Conservation (phyloP, 2,797 vertebrate genomes). For the Tapera naevia region DNA sequence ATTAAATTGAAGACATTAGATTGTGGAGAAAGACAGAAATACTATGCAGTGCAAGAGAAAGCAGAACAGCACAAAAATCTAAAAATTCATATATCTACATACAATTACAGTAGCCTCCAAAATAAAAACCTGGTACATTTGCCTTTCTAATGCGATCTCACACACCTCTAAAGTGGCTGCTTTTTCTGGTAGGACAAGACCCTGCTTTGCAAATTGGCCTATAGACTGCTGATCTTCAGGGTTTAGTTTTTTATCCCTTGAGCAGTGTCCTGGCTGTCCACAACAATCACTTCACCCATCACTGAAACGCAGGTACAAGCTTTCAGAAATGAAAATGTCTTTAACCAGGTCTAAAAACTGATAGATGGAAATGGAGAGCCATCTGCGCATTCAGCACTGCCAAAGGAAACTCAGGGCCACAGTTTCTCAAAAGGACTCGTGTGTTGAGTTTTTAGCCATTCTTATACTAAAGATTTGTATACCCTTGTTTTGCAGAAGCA, state of each 20-base stretch:
- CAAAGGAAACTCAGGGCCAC: neutral
- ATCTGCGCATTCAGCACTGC: accelerated
- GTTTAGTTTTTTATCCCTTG: neutral
- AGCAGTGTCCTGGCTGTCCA: neutral
- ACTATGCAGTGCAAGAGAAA: neutral
- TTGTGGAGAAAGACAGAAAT: neutral
- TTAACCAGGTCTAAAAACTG: neutral
- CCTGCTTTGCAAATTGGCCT: neutral
- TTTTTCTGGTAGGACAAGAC: neutral
- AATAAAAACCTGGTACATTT: neutral
- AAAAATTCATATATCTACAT: neutral
- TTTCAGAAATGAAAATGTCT: neutral
- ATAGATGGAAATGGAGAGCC: accelerated
- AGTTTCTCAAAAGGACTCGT: neutral
- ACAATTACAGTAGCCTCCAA: neutral
- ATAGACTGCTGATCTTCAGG: neutral
- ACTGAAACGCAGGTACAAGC: neutral
- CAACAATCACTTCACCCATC: neutral
- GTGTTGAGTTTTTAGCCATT: neutral
- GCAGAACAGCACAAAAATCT: neutral
- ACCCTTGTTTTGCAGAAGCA: neutral
- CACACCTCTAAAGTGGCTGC: neutral
- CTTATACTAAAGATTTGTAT: neutral
- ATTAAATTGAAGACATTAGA: neutral
- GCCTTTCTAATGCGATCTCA: neutral